Percentiles rank a stretch among this genome's conserved stretches.
Conservation (phyloP, 2,113 vertebrate genomes). For the Leiothrix lutea region DNA sequence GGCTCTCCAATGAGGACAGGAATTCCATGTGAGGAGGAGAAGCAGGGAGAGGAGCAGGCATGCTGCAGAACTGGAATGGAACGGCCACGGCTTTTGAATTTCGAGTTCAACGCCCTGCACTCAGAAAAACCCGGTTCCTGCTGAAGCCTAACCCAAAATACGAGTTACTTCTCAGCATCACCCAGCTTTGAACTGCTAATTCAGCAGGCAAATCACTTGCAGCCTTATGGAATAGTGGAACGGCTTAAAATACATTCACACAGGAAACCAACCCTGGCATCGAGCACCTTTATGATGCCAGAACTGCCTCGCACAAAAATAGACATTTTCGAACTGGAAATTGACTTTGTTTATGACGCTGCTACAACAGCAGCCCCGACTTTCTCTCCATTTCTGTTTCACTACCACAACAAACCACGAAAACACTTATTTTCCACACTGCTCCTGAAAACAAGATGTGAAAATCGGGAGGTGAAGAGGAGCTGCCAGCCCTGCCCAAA, state of each 20-base stretch:
- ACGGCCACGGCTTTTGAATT: neutral
- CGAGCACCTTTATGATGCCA: neutral
- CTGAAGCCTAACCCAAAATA: neutral
- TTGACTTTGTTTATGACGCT: neutral
- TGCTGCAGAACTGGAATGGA: neutral
- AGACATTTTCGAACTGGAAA: neutral
- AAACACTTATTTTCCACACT: neutral
- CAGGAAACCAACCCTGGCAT: neutral
- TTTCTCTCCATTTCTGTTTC: neutral
- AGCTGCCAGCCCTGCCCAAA: neutral
- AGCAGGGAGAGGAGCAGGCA: neutral
- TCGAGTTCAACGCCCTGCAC: neutral
- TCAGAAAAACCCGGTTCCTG: neutral
- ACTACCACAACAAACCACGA: neutral
- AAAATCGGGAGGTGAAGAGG: rapidly evolving
- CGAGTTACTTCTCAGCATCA: neutral
- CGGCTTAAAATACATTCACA: neutral
- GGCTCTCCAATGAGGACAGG: neutral
- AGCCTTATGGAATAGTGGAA: neutral
- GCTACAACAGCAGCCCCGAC: neutral
- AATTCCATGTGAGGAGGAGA: neutral
- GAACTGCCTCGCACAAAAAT: neutral
- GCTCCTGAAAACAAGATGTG: neutral
- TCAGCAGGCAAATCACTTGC: neutral
- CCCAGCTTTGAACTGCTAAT: neutral